Evolutionary conservation across 2,888 invertebrate genomes (phyloP), one percentile per base, ranked within the genome.

Genomic region (Philaethria dido): DNA sequence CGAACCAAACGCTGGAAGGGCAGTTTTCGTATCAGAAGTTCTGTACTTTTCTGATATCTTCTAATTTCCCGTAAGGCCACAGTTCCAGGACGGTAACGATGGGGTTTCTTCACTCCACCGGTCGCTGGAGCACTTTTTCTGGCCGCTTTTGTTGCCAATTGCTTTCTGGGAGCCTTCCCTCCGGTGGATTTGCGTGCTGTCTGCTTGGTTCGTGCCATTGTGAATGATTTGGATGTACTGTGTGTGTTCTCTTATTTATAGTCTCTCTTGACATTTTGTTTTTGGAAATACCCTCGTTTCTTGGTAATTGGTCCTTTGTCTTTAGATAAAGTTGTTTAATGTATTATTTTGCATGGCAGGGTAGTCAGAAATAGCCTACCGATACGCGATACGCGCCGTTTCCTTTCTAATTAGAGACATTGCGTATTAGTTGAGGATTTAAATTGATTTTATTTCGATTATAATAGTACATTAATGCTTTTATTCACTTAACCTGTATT

Each of bases 191-290:
- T 96, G 71, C 95, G 93, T 18, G 96, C 95, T 0, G 95, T 96
- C 76, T 96, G 95, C 87, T 96, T 96, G 9, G 95, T 96, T 79
- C 96, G 95, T 75, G 95, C 96, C 95, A 96, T 95, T 67, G 42
- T 52, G 57, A 16, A 16, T 29, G 52, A 33, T n/a, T 29, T n/a
- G 3, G 8, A 11, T 5, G 16, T 39, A 2, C 1, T n/a, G n/a
- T 3, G 13, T n/a, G 8, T 8, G 0, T 22, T 14, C 48, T 13
- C 59, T 14, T 50, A 63, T 61, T 60, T 67, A 66, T 66, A 66
- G 18, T 18, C 3, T 47, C 33, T 55, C 18, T 47, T 45, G 16
- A 16, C 2, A 1, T 6, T n/a, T 18, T 45, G 13, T 20, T n/a
- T n/a, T n/a, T n/a, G n/a, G n/a, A 25, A 25, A 4, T 25, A 25